phyloP scores from a whole-genome alignment of 2,113 vertebrate species.

The Chaetops frenatus region DNA sequence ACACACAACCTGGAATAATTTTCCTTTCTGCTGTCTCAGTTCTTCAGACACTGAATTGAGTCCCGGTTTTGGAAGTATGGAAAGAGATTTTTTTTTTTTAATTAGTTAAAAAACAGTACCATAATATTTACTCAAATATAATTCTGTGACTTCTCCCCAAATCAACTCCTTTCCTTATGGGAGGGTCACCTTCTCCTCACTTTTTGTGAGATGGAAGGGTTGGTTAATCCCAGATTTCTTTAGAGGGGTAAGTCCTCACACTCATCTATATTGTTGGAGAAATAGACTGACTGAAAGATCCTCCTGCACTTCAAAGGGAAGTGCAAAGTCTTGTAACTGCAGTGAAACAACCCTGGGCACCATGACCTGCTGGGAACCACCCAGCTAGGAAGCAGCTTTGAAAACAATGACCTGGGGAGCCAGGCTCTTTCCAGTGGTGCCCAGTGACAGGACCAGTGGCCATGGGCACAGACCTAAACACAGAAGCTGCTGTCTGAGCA shows the following conservation, averaged over 20 bases:
- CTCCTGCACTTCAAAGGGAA: not conserved
- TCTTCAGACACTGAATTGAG: not conserved
- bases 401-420: not conserved
- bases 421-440: not conserved
- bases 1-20: not conserved
- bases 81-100: not conserved
- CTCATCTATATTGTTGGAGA: not conserved
- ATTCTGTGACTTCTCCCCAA: not conserved
- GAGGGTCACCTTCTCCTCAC: not conserved
- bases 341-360: not conserved
- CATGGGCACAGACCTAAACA: not conserved
- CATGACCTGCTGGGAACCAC: not conserved
- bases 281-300: not conserved
- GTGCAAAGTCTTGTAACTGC: not conserved
- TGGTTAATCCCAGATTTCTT: not conserved
- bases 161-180: not conserved
- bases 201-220: not conserved
- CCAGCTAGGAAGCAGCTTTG: not conserved
- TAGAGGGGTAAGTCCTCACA: not conserved
- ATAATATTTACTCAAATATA: not conserved
- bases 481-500: not conserved
- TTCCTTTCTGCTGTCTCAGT: not conserved
- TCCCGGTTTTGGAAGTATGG: not conserved
- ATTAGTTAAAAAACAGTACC: not conserved
- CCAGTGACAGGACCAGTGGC: not conserved